Conservation (phyloP, 2,888 invertebrate species). For the Serrognathus titanus region DNA sequence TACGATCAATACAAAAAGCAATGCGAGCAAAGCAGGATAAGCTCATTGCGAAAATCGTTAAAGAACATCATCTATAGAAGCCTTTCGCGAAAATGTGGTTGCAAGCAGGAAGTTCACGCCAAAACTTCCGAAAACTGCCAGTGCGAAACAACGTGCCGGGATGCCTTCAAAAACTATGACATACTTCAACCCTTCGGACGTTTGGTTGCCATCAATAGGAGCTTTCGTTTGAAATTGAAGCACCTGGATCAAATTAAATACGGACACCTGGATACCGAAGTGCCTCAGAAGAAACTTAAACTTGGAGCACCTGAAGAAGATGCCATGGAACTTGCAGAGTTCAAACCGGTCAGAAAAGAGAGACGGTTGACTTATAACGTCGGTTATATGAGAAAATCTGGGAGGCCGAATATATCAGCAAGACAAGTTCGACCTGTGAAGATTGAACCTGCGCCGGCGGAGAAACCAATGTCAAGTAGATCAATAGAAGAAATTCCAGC, state of each 20-base stretch:
- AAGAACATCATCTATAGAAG: neutral
- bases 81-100: neutral
- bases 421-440: too few species aligned
- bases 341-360: too few species aligned
- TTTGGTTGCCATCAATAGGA: slow-evolving; percentile 5
- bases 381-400: too few species aligned
- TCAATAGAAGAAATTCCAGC: too few species aligned
- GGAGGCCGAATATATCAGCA: too few species aligned
- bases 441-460: too few species aligned
- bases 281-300: neutral
- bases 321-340: neutral
- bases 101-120: too few species aligned
- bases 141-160: neutral
- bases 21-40: neutral
- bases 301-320: neutral
- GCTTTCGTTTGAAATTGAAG: slow-evolving; percentile 6
- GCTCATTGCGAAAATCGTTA: neutral
- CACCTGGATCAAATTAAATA: slow-evolving; percentile 3
- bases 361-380: too few species aligned
- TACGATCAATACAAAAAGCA: slow-evolving; percentile 1
- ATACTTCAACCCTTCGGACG: slow-evolving; percentile 1
- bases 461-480: too few species aligned
- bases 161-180: neutral
- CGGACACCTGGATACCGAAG: neutral
- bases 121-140: neutral